A percentile compares a stretch with the other conserved stretches of the same genome.
Conservation (phyloP, 1,140 invertebrate species). For the Gonatopus flavifemur region DNA sequence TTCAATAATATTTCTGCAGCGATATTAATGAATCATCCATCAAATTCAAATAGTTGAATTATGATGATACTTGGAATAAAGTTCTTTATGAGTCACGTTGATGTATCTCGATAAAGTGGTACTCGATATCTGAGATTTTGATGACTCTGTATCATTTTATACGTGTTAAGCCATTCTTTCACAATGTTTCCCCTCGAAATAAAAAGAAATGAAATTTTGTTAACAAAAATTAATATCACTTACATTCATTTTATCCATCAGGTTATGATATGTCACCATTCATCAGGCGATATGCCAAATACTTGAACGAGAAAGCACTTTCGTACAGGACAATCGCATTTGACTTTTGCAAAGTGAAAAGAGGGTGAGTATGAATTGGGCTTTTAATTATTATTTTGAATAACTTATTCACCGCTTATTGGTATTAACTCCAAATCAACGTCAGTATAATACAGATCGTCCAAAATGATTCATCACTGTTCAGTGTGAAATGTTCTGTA, state of each 20-base stretch:
- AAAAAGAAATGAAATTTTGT: too few species aligned
- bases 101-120: too few species aligned
- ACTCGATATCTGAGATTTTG: too few species aligned
- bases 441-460: neutral
- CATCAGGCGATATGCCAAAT: conserved; percentile 97
- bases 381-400: neutral
- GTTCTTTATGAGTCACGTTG: too few species aligned
- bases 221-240: conserved; percentile 8
- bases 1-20: too few species aligned
- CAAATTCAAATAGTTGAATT: too few species aligned
- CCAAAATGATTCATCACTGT: neutral
- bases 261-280: conserved; percentile 99
- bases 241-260: conserved; percentile 51
- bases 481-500: too few species aligned
- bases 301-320: conserved; percentile 98
- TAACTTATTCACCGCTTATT: conserved; percentile 1
- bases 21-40: too few species aligned
- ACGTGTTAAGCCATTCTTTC: too few species aligned
- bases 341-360: conserved; percentile 99
- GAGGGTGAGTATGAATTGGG: conserved; percentile 74
- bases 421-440: neutral
- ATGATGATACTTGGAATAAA: too few species aligned
- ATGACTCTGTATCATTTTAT: too few species aligned
- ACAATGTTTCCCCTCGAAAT: too few species aligned
- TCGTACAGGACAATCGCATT: conserved; percentile 98